phyloP scores from a whole-genome alignment of 2,888 invertebrate genomes.

The Tetragonisca angustula region DNA sequence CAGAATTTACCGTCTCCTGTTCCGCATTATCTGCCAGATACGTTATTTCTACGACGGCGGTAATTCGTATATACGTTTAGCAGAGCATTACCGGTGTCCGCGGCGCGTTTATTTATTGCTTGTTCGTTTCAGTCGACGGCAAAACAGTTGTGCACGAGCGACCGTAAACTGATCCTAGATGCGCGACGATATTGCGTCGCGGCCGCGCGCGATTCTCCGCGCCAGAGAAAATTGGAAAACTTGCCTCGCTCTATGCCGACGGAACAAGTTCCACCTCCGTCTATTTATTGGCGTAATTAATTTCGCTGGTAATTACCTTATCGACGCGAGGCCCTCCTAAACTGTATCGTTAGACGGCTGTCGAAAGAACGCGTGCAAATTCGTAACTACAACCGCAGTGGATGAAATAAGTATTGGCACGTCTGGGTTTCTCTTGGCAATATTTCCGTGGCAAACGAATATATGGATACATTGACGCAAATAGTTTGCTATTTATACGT shows the following conservation, averaged over 20 bases:
- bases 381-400: not conserved
- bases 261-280: constrained; percentile 40
- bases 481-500: too few species aligned
- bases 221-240: constrained; percentile 66
- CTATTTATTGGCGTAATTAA: constrained; percentile 65
- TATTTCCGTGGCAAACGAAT: too few species aligned
- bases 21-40: constrained; percentile 55
- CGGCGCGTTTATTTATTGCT: constrained; percentile 69
- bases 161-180: constrained; percentile 59
- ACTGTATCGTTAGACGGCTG: not conserved
- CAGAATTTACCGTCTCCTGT: constrained; percentile 55
- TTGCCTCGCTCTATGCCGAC: constrained; percentile 50
- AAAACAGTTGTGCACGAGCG: constrained; percentile 51
- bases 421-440: too few species aligned
- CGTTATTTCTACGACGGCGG: constrained; percentile 49
- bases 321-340: not conserved
- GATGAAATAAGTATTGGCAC: too few species aligned
- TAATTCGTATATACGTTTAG: constrained; percentile 61
- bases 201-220: not conserved
- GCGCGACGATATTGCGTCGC: constrained; percentile 41
- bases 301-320: constrained; percentile 58
- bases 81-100: constrained; percentile 54
- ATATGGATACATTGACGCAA: too few species aligned
- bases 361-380: not conserved
- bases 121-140: constrained; percentile 56